phyloP scores from a whole-genome alignment of 2,888 invertebrate species.

The Drosophila nigritarsus region DNA sequence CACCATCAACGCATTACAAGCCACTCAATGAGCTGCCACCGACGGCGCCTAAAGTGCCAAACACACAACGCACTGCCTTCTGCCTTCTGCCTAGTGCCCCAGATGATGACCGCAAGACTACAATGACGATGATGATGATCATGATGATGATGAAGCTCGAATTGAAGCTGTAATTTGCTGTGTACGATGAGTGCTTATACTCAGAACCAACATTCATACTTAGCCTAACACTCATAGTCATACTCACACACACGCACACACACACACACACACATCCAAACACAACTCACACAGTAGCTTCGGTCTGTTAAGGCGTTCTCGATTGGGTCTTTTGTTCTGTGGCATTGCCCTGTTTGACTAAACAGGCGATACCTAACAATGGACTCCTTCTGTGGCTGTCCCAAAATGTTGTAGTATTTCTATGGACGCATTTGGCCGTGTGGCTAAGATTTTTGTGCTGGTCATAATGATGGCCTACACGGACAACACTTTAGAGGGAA shows the following conservation, averaged over 20 bases:
- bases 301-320: slow-evolving; percentile 51
- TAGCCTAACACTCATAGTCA: slow-evolving; percentile 24
- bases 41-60: slow-evolving; percentile 78
- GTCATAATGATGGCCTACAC: slow-evolving; percentile 66
- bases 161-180: slow-evolving; percentile 64
- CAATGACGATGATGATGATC: slow-evolving; percentile 31
- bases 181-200: slow-evolving; percentile 50
- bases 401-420: slow-evolving; percentile 67
- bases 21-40: slow-evolving; percentile 79
- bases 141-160: slow-evolving; percentile 59
- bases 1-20: slow-evolving; percentile 75
- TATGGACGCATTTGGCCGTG: slow-evolving; percentile 73
- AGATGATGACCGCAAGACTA: slow-evolving; percentile 44
- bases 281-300: slow-evolving; percentile 25
- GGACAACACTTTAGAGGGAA: slow-evolving; percentile 54
- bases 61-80: slow-evolving; percentile 18
- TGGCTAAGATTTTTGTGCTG: slow-evolving; percentile 78
- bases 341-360: slow-evolving; percentile 63
- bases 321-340: slow-evolving; percentile 70
- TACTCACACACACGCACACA: slow-evolving; percentile 11
- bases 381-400: slow-evolving; percentile 52
- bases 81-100: slow-evolving; percentile 4
- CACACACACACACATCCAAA: slow-evolving; percentile 5
- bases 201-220: slow-evolving; percentile 36
- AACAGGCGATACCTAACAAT: slow-evolving; percentile 68